Percentiles rank a stretch among this genome's conserved stretches.
Conservation (phyloP, 2,113 vertebrate species). For the Mesoclemmys tuberculata region DNA sequence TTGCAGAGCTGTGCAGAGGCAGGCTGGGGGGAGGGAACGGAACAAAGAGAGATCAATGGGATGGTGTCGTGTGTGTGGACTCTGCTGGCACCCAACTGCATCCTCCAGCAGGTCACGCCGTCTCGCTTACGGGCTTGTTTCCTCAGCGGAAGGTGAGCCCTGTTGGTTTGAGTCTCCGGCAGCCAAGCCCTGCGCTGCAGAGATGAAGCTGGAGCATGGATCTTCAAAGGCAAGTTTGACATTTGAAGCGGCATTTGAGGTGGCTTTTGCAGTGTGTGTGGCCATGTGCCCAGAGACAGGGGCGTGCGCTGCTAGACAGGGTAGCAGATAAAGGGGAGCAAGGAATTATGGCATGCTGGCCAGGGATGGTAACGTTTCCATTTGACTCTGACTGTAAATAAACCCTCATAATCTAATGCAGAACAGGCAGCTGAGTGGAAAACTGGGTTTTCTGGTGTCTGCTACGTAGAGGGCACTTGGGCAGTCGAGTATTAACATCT, state of each 20-base stretch:
- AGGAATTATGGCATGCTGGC: not conserved
- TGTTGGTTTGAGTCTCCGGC: constrained; percentile 7
- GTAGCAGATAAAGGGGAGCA: not conserved
- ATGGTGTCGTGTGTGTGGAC: constrained; percentile 59
- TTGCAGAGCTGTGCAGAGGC: constrained; percentile 61
- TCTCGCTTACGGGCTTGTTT: constrained; percentile 32
- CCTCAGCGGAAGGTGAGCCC: constrained; percentile 14
- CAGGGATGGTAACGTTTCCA: not conserved
- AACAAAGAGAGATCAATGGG: constrained; percentile 77
- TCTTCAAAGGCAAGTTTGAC: constrained; percentile 43
- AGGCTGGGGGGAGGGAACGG: constrained; percentile 65
- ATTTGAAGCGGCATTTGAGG: not conserved
- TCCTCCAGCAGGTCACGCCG: constrained; percentile 61
- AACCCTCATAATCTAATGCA: not conserved
- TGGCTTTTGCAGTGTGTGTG: not conserved
- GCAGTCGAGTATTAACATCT: not conserved
- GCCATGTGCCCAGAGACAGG: not conserved
- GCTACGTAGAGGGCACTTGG: not conserved
- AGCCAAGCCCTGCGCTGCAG: constrained; percentile 6
- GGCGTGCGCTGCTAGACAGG: not conserved
- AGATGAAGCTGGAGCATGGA: constrained; percentile 17
- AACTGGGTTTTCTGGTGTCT: not conserved
- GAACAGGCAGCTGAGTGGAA: not conserved
- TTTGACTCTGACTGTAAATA: not conserved
- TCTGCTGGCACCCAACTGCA: constrained; percentile 56